Conservation (phyloP, 1,140 invertebrate genomes). For the Pogonomyrmex californicus region DNA sequence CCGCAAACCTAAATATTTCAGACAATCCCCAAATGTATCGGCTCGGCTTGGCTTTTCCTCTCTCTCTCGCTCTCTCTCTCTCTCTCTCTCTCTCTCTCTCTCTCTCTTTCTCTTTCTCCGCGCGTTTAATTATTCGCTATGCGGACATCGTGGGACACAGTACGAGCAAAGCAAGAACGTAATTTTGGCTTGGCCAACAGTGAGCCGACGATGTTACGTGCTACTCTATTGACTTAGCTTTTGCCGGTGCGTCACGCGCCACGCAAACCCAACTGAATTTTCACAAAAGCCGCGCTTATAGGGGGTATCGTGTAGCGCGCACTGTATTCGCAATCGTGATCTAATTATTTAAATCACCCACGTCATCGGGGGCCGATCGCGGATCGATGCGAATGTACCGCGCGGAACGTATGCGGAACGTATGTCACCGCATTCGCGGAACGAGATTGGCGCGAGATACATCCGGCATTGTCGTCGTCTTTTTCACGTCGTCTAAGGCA, state of each 20-base stretch:
- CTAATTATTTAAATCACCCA: constrained; percentile 59
- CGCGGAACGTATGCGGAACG: not conserved
- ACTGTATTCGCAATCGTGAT: constrained; percentile 39
- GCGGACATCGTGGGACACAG: constrained; percentile 20
- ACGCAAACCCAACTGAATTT: constrained; percentile 51
- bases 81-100: not conserved
- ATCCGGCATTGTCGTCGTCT: not conserved
- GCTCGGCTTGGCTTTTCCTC: not conserved
- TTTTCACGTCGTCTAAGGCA: not conserved
- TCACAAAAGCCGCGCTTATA: constrained; percentile 29
- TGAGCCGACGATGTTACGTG: constrained; percentile 45
- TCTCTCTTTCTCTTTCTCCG: not conserved
- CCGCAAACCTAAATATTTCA: constrained; percentile 58
- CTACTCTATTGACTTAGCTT: constrained; percentile 47
- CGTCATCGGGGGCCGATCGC: constrained; percentile 27
- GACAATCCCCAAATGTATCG: constrained; percentile 44
- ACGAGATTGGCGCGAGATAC: not conserved
- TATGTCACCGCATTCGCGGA: not conserved
- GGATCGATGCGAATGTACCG: constrained; percentile 29
- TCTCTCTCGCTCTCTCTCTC: not conserved
- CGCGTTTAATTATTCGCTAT: constrained; percentile 56
- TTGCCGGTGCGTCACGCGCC: constrained; percentile 20
- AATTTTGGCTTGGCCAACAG: constrained; percentile 42
- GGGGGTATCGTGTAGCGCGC: not conserved
- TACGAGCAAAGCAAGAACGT: constrained; percentile 46